Conservation (phyloP, 2,888 invertebrate species). For the Eupithecia insigniata region DNA sequence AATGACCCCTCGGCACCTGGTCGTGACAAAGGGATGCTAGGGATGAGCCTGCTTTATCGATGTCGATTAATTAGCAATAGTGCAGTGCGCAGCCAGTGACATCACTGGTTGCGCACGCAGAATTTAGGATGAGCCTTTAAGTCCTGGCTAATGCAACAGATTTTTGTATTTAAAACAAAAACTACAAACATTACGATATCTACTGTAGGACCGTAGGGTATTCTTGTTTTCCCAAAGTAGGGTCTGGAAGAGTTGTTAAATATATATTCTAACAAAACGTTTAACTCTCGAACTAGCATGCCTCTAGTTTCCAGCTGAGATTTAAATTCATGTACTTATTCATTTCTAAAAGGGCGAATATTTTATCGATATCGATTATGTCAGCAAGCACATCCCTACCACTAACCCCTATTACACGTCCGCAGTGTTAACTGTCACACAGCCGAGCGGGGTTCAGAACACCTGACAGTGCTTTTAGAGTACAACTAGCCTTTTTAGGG, state of each 20-base stretch:
- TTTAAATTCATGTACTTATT: background rate
- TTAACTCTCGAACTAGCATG: background rate
- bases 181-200: background rate
- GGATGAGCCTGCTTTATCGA: constrained; percentile 41
- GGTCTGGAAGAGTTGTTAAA: background rate
- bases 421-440: constrained; percentile 51
- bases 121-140: background rate
- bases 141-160: background rate
- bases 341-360: background rate
- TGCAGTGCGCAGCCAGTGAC: background rate
- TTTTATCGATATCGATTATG: constrained; percentile 15
- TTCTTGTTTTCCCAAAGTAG: background rate
- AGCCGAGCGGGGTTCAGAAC: constrained; percentile 29
- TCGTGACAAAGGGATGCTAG: constrained; percentile 61
- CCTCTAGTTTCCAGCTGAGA: background rate
- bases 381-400: constrained; percentile 37
- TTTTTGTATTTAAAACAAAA: background rate
- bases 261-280: background rate
- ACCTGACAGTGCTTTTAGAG: constrained; percentile 27
- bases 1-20: constrained; percentile 66
- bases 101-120: too few relatives aligned
- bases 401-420: constrained; percentile 64
- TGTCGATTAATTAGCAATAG: background rate
- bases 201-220: background rate
- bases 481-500: constrained; percentile 14